Base-by-base conservation (phyloP, 2,113 vertebrate species). In the Ammospiza caudacuta region DNA sequence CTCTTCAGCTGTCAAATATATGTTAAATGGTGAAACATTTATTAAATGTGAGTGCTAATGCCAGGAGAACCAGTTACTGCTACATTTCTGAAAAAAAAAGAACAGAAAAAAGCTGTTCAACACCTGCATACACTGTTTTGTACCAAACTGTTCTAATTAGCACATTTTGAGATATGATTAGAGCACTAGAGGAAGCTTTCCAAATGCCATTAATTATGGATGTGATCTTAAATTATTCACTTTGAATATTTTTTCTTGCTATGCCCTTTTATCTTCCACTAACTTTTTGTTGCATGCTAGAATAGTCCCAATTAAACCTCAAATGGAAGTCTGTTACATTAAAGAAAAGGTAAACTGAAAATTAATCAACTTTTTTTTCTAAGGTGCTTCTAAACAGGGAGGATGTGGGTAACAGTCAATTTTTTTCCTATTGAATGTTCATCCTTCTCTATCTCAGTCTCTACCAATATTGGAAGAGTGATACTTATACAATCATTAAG, bases 181-280 rank as follows among this genome's bases (percentile, higher is more conserved):
- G 96, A 95, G 90, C 95, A 96, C 96, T 94, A 95, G 88, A 92
- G 97, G 96, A 98, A 97, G 94, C 83, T 57, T 94, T 97, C 96
- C 95, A 98, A 97, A 95, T 96, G 92, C 94, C 93, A 98, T 98
- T 98, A 98, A 98, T 98, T 98, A 98, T 97, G 94, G 91, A 98
- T 97, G 91, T 96, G 95, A 97, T 97, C 97, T 97, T 98, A 97
- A 98, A 98, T 98, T 97, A 98, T 97, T 98, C 97, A 97, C 96
- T 97, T 96, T 94, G 96, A 97, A 96, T 98, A 95, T 97, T 94
- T 97, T 91, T 79, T 76, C 94, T 94, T 96, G 83, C 89, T 97
- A 80, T 95, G 89, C 54, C 83, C 96, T 98, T 98, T 97, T 96
- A 97, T 98, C 96, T 97, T 96, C 86, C 58, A 94, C 92, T 91